Conservation (phyloP, 2,888 invertebrate species). For the Trissolcus brochymenae region DNA sequence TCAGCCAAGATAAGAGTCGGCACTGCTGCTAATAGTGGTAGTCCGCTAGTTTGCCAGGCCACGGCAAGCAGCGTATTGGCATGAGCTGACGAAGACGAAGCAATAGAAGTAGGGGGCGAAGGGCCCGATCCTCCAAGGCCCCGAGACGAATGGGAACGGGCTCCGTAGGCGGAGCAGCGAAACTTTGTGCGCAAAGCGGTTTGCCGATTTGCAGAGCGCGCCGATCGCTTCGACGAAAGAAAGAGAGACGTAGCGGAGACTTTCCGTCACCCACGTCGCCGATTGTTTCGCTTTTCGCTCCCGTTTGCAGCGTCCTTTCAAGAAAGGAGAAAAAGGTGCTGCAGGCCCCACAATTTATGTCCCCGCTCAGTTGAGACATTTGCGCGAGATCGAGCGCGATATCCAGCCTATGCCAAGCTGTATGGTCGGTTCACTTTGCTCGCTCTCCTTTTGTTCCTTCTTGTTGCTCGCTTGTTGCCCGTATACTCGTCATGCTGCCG, state of each 20-base stretch:
- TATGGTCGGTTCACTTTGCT: slow-evolving; percentile 58
- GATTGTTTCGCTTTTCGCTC: slow-evolving; percentile 70
- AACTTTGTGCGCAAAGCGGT: slow-evolving; percentile 66
- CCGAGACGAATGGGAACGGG: slow-evolving; percentile 61
- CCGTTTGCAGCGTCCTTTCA: slow-evolving; percentile 57
- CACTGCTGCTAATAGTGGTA: slow-evolving; percentile 31
- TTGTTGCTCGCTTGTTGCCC: slow-evolving; percentile 40
- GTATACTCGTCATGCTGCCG: slow-evolving; percentile 57
- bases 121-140: slow-evolving; percentile 57
- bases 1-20: slow-evolving; percentile 37
- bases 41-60: slow-evolving; percentile 1
- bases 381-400: slow-evolving; percentile 72
- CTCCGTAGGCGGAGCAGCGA: slow-evolving; percentile 72
- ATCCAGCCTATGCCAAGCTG: slow-evolving; percentile 62
- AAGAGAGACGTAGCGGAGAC: slow-evolving; percentile 53
- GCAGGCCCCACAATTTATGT: slow-evolving; percentile 71
- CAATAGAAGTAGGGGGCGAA: slow-evolving; percentile 40
- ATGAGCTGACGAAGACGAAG: slow-evolving; percentile 51
- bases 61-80: slow-evolving; percentile 34
- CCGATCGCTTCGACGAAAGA: slow-evolving; percentile 45
- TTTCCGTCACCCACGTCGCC: slow-evolving; percentile 72
- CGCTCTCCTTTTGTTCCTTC: slow-evolving; percentile 50
- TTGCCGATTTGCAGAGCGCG: slow-evolving; percentile 64
- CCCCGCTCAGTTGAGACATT: slow-evolving; percentile 74
- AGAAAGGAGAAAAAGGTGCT: slow-evolving; percentile 58